Conservation (phyloP, 1,140 invertebrate genomes). For the Teleopsis dalmanni region DNA sequence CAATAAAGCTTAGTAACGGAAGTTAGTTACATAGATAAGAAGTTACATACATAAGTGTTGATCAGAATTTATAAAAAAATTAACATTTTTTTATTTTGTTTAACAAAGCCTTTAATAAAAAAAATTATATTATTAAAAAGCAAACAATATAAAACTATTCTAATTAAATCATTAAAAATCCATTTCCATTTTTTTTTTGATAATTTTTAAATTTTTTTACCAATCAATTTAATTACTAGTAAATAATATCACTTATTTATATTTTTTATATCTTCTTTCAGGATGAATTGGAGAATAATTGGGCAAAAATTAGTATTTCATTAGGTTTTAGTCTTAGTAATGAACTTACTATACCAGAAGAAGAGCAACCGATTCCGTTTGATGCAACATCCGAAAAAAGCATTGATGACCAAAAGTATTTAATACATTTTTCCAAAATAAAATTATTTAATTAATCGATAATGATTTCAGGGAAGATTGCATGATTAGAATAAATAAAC, state of each 20-base stretch:
- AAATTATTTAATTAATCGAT: conserved; percentile 2
- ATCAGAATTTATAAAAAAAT: no score
- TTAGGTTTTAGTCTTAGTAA: conserved; percentile 60
- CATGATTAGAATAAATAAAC: conserved; percentile 77
- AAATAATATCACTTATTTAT: background rate
- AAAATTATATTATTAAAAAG: no score
- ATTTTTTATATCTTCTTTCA: conserved; percentile 20
- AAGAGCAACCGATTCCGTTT: conserved; percentile 63
- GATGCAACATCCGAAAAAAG: conserved; percentile 75
- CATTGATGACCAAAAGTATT: conserved; percentile 84
- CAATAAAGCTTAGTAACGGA: no score
- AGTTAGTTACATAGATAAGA: no score
- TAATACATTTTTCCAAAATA: conserved; percentile 2
- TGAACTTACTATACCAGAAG: conserved; percentile 49
- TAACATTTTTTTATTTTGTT: no score
- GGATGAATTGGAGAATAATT: conserved; percentile 53
- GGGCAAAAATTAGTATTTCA: conserved; percentile 65
- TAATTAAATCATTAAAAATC: no score
- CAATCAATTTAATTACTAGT: background rate
- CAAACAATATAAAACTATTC: no score
- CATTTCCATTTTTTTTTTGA: background rate
- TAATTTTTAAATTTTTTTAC: background rate
- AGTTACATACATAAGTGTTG: no score
- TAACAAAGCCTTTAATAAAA: no score
- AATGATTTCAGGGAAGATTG: conserved; percentile 71